Evolutionary conservation across 2,113 vertebrate species (phyloP).

Genomic region (Myrmophylax atrothorax): DNA sequence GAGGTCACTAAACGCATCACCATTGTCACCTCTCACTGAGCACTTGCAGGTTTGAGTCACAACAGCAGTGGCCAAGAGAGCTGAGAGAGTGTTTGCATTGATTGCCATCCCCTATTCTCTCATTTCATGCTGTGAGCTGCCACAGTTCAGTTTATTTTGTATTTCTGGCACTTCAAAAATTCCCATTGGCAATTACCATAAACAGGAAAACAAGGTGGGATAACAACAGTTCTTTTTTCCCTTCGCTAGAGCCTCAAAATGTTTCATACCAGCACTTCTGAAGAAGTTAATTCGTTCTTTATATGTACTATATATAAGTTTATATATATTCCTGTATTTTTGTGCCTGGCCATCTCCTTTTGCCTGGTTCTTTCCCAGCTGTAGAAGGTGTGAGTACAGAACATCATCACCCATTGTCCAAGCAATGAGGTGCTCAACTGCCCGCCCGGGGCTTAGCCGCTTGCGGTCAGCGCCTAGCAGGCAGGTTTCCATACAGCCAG

Average conservation of each 20-base stretch:
- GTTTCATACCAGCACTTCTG: background rate
- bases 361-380: background rate
- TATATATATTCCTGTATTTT: background rate
- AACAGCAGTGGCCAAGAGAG: background rate
- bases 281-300: background rate
- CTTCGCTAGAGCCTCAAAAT: background rate
- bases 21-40: background rate
- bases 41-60: background rate
- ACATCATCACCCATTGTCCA: background rate
- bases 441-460: background rate
- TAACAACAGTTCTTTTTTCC: background rate
- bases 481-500: background rate
- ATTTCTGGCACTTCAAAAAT: background rate
- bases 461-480: background rate
- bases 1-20: background rate
- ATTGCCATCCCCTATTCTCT: background rate
- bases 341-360: background rate
- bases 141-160: background rate
- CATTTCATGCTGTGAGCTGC: background rate
- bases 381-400: background rate
- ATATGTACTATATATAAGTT: background rate
- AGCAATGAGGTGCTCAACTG: fast-evolving
- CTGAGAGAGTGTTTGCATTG: background rate
- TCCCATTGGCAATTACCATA: background rate
- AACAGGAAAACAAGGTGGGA: background rate